phyloP scores from a whole-genome alignment of 64 coral and sea anemone genomes.

The Montipora capricornis region DNA sequence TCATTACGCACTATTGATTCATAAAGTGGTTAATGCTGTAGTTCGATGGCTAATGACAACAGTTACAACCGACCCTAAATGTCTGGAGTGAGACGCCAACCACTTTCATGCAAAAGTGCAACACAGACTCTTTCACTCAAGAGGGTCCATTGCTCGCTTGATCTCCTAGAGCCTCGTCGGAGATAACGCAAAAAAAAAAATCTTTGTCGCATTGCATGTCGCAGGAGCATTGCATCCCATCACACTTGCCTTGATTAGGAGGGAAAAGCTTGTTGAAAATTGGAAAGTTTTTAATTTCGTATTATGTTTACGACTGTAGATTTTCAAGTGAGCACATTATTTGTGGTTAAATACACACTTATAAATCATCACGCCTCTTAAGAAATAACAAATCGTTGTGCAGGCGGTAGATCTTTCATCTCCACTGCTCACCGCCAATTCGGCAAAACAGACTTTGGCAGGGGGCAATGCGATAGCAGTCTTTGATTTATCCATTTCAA shows the following conservation, averaged over 20 bases:
- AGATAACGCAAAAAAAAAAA: not conserved
- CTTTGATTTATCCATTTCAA: not conserved
- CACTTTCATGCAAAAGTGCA: not conserved
- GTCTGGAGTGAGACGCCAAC: slow-evolving; percentile 49
- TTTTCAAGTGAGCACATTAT: slow-evolving; percentile 39
- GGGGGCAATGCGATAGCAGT: not conserved
- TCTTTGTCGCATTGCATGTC: too few relatives aligned
- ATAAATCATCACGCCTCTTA: slow-evolving; percentile 38
- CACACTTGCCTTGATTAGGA: not conserved
- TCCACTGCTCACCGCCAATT: not conserved
- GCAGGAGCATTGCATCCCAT: too few relatives aligned
- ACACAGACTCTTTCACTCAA: slow-evolving; percentile 1
- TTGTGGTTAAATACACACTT: slow-evolving; percentile 63
- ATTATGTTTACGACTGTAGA: slow-evolving; percentile 11
- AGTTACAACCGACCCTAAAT: slow-evolving; percentile 30
- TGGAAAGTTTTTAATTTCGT: not conserved
- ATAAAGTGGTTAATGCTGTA: slow-evolving; percentile 80
- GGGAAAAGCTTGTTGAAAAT: not conserved
- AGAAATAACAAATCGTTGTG: slow-evolving; percentile 28
- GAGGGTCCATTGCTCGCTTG: slow-evolving; percentile 35
- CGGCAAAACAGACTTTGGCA: not conserved
- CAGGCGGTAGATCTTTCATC: slow-evolving; percentile 55
- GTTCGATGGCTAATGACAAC: slow-evolving; percentile 48
- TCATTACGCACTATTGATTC: slow-evolving; percentile 80
- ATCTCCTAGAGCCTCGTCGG: not conserved